Percentiles rank a stretch among this genome's conserved stretches.
Evolutionary conservation across 92 coral and sea anemone genomes (phyloP).

Genomic region (Metridium senile): DNA sequence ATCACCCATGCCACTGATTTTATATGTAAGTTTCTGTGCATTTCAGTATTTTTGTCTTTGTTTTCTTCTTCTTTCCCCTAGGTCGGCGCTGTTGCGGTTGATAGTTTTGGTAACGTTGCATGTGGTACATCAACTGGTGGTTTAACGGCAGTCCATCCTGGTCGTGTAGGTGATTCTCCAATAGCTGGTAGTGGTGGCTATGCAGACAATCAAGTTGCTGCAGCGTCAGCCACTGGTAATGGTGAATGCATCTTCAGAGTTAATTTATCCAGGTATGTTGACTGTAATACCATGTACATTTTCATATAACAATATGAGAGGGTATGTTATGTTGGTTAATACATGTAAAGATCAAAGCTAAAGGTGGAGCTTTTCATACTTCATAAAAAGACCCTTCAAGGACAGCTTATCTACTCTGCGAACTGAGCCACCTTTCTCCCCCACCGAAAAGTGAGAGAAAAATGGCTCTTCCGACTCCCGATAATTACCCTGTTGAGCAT

Average conservation of each 20-base stretch:
- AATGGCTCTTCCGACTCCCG: no score
- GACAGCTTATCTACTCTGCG: no score
- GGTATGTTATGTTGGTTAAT: no score
- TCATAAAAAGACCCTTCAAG: no score
- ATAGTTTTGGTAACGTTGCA: conserved; percentile 42
- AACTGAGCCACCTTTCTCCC: no score
- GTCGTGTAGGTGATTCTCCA: conserved; percentile 46
- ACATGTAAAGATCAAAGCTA: no score
- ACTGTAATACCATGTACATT: no score
- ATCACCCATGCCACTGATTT: not conserved
- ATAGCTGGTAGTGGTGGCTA: conserved; percentile 50
- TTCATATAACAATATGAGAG: no score
- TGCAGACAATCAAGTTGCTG: conserved; percentile 43
- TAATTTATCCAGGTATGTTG: conserved; percentile 25
- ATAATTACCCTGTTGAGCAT: no score
- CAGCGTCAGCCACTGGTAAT: conserved; percentile 45
- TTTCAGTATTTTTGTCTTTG: not conserved
- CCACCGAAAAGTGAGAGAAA: no score
- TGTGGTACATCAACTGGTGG: conserved; percentile 49
- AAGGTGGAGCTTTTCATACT: no score
- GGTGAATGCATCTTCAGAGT: conserved; percentile 46
- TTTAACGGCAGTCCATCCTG: conserved; percentile 47
- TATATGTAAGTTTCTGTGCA: not conserved
- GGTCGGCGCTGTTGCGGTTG: conserved; percentile 53
- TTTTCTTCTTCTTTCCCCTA: not conserved